Evolutionary conservation across 2,113 vertebrate species (phyloP), one percentile per base, ranked within the genome.

Genomic region (Aegithalos caudatus): DNA sequence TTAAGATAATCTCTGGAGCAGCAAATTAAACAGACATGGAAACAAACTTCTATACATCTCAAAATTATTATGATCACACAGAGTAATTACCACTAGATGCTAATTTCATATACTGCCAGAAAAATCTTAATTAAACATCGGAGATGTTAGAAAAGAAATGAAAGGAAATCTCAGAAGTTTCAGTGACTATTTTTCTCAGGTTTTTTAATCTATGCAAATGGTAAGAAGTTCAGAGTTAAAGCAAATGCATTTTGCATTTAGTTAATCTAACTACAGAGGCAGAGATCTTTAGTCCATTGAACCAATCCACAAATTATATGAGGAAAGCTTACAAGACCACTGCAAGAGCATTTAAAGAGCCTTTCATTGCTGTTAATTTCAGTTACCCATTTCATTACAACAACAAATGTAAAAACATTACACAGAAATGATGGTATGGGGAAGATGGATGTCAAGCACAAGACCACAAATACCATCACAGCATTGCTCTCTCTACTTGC

Each of bases 81-180:
- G 51, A 60, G 38, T 71, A 93, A 93, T 90, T 92, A 90, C 50
- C 7, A 45, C 28, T 58, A 88, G 76, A 85, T 2, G 1, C 6
- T 86, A 71, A 90, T 94, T 94, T 90, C 44, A 74, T 71, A 80
- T 86, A 94, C 60, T 78, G 51, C 48, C 69, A 93, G 64, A 25
- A 93, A 90, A 96, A 71, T 12, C 28, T 48, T 67, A 84, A 90
- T 86, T 93, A 94, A 87, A 80, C 24, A 56, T 29, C 40, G n/a
- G 24, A 86, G 50, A 80, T 58, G 9, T 24, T 15, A 42, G 23
- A 21, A 62, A 12, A 71, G 7, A 84, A 93, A 81, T 9, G 1
- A 21, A 73, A 81, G 23, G 38, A 92, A 90, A 92, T 27, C 12
- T 90, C 56, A 40, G 22, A 81, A 66, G 22, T 88, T 77, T 86